These are phyloP conservation scores for Agrochola lota DNA, from an alignment of 2,888 invertebrate genomes.

Conservation along the genomic window DNA sequence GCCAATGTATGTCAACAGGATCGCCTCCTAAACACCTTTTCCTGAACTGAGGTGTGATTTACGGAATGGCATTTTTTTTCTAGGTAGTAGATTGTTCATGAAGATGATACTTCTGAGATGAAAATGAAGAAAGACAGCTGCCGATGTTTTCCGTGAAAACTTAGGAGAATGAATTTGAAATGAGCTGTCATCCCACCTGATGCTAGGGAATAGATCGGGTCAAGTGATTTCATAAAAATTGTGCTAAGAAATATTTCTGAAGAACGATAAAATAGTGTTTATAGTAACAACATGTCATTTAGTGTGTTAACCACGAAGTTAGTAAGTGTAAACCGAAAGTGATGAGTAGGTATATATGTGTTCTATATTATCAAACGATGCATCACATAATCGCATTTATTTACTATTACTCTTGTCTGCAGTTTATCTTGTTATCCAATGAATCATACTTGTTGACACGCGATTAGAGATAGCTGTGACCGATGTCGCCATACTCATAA, in stretches of 20 bases:
- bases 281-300: no score
- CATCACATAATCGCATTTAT: conserved; percentile 42
- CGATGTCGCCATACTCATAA: background rate
- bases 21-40: background rate
- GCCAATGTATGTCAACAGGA: background rate
- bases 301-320: no score
- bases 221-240: background rate
- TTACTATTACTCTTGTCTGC: conserved; percentile 34
- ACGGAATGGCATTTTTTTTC: no score
- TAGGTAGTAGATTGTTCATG: background rate
- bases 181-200: no score
- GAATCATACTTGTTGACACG: conserved; percentile 49
- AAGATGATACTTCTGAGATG: no score
- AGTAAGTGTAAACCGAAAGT: no score
- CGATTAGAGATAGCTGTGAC: conserved; percentile 27
- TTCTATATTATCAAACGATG: conserved; percentile 38
- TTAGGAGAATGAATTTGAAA: no score
- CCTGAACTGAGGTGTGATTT: background rate
- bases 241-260: background rate
- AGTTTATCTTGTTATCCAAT: conserved; percentile 42
- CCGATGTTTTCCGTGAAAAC: no score
- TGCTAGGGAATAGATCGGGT: no score
- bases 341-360: background rate
- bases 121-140: no score
- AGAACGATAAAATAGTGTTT: background rate